These are phyloP conservation scores for Sapajus apella DNA, from an alignment of 2,113 vertebrate species.

Conservation along the genomic window DNA sequence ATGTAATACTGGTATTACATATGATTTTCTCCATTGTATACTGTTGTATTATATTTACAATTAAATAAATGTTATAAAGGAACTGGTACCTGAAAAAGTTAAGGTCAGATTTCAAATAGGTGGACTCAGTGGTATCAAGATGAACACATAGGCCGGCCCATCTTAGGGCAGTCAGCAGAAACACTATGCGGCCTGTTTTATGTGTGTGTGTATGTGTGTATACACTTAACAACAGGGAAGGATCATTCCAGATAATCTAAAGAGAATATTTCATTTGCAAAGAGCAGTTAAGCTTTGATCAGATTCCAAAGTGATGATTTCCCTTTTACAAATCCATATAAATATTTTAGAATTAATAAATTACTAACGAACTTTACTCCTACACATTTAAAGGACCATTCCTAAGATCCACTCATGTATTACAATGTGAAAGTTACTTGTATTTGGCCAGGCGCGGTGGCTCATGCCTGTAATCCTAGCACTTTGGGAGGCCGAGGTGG, in stretches of 20 bases:
- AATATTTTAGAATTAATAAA: constrained; percentile 37
- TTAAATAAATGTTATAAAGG: constrained; percentile 43
- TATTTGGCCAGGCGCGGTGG: background rate
- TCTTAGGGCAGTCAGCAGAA: background rate
- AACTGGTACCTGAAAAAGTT: constrained; percentile 47
- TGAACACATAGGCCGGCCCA: background rate
- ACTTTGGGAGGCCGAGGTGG: no score
- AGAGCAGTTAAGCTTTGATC: constrained; percentile 31
- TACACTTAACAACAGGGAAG: background rate
- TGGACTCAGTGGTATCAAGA: background rate
- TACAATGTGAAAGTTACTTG: constrained; percentile 5
- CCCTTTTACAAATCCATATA: constrained; percentile 37
- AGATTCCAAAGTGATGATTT: constrained; percentile 34
- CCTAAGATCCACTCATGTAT: background rate
- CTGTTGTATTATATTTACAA: background rate
- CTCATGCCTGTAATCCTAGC: no score
- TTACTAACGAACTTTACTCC: constrained; percentile 20
- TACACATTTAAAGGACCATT: background rate
- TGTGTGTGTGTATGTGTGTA: background rate
- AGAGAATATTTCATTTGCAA: constrained; percentile 37
- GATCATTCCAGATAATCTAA: constrained; percentile 30
- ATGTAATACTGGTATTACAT: background rate
- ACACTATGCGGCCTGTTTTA: background rate
- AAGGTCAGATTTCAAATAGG: constrained; percentile 47
- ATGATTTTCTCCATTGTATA: background rate